Conservation (phyloP, 2,888 invertebrate species). For the Chrysotoxum bicinctum region DNA sequence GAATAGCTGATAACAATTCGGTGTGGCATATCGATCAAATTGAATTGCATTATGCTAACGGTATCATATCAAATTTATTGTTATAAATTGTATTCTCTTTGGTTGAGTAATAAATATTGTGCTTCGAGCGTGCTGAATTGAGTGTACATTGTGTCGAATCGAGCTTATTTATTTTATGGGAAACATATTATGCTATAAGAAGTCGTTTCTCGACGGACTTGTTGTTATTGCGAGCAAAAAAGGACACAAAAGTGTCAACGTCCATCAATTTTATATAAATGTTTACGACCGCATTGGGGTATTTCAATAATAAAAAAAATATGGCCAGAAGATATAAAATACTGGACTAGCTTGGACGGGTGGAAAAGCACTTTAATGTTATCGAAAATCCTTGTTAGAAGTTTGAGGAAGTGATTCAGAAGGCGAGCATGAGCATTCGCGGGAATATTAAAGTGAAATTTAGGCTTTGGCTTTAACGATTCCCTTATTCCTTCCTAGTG, state of each 20-base stretch:
- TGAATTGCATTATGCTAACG: slow-evolving; percentile 66
- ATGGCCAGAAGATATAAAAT: neutral
- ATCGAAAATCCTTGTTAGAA: too few relatives aligned
- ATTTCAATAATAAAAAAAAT: neutral
- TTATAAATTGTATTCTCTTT: slow-evolving; percentile 43
- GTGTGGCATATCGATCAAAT: slow-evolving; percentile 53
- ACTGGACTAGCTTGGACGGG: too few relatives aligned
- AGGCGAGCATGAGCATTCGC: too few relatives aligned
- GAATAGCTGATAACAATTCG: slow-evolving; percentile 51
- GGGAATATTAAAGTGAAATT: too few relatives aligned
- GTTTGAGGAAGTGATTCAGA: too few relatives aligned
- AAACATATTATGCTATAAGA: neutral
- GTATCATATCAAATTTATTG: slow-evolving; percentile 59
- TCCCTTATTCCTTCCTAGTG: too few relatives aligned
- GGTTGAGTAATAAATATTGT: slow-evolving; percentile 29
- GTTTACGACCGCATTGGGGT: neutral
- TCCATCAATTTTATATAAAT: slow-evolving; percentile 11
- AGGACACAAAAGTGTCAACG: neutral
- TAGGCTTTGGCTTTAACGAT: too few relatives aligned
- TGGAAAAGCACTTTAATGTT: too few relatives aligned
- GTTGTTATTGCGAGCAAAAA: neutral
- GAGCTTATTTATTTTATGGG: slow-evolving; percentile 1
- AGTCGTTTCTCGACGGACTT: neutral
- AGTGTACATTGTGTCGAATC: slow-evolving; percentile 8
- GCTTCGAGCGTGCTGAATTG: neutral